Conservation (phyloP, 2,113 vertebrate genomes). For the Emydura subglobosa region DNA sequence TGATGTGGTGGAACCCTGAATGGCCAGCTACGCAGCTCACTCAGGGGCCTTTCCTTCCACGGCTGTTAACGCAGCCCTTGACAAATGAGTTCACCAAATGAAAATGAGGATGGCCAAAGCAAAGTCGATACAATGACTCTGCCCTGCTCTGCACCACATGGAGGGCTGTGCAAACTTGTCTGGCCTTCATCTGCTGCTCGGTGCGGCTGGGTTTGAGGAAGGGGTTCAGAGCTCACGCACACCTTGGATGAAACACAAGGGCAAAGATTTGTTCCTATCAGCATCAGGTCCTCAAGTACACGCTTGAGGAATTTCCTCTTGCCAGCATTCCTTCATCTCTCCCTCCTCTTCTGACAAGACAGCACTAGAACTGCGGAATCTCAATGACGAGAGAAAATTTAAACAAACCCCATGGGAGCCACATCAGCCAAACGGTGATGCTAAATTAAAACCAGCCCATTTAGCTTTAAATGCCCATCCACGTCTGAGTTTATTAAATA, state of each 20-base stretch:
- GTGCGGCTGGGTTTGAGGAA: neutral
- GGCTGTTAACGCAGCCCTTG: neutral
- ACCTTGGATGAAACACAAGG: neutral
- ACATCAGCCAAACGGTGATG: neutral
- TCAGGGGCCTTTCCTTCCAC: neutral
- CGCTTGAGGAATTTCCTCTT: neutral
- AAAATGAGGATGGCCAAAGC: neutral
- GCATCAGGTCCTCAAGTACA: neutral
- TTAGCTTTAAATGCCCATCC: conserved; percentile 12
- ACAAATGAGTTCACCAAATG: neutral
- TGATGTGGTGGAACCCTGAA: neutral
- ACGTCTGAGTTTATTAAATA: conserved; percentile 52
- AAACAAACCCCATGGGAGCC: rapidly evolving
- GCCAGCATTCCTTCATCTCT: neutral
- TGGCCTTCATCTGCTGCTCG: neutral
- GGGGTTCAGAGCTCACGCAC: neutral
- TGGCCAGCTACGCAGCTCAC: neutral
- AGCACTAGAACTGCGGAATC: neutral
- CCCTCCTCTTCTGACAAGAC: neutral
- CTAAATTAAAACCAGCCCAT: neutral
- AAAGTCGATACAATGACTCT: neutral
- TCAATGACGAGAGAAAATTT: neutral
- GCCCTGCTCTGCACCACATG: neutral
- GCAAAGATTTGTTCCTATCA: neutral
- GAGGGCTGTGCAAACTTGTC: neutral